A percentile compares a stretch with the other conserved stretches of the same genome.
Evolutionary conservation across 30 jellyfish, hydroid and myxozoan species (phyloP).

Genomic region (Turritopsis rubra): DNA sequence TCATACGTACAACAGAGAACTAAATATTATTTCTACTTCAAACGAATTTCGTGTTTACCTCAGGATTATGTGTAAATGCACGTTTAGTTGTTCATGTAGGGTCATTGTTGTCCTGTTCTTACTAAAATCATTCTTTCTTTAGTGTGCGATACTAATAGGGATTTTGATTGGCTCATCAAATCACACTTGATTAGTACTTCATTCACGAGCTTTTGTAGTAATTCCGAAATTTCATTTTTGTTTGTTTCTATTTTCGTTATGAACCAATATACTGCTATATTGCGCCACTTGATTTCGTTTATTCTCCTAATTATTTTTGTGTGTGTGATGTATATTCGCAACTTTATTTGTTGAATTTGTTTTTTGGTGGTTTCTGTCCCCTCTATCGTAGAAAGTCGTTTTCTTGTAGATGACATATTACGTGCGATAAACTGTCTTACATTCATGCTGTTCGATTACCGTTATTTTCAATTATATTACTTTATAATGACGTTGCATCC

Average conservation of each 20-base stretch:
- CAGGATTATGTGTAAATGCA: neutral
- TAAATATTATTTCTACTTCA: neutral
- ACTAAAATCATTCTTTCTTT: no score
- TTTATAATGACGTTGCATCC: neutral
- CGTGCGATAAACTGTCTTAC: neutral
- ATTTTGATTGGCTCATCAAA: neutral
- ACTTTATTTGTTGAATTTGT: neutral
- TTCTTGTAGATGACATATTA: neutral
- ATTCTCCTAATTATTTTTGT: neutral
- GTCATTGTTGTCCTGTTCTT: neutral
- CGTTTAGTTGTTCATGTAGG: neutral
- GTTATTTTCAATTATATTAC: neutral
- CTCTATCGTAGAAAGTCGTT: neutral
- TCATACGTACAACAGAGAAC: neutral
- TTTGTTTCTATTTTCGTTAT: neutral
- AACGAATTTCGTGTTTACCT: neutral
- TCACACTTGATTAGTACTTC: neutral
- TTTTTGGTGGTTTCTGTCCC: neutral
- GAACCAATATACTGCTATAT: neutral
- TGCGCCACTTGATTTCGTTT: neutral
- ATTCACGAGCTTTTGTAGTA: neutral
- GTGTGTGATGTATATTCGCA: neutral
- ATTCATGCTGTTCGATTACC: neutral
- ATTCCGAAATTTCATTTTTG: neutral
- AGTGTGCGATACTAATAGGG: neutral